Base-by-base conservation (phyloP, 2,113 vertebrate genomes). In the Phrynosoma blainvillii region DNA sequence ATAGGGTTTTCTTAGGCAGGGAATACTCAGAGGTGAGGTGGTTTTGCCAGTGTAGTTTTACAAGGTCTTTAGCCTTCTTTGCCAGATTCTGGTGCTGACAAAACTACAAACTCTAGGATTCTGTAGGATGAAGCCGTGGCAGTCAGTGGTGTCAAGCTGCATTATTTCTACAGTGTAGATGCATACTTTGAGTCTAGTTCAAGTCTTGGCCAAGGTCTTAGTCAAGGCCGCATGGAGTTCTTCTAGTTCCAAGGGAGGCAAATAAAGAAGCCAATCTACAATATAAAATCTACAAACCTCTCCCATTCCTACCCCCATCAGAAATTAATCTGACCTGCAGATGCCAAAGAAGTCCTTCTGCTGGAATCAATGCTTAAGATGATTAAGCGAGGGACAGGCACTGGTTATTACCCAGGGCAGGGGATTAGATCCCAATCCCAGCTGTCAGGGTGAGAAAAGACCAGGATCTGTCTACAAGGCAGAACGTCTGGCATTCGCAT, bases 391-490 rank as follows among this genome's bases (percentile, higher is more conserved):
- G 70, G 88, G 40, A 77, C 79, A 70, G 83, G 42, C 10, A 21
- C 71, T 70, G 81, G 62, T 84, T 70, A 78, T 84, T 88, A 83
- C 81, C 81, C 87, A 71, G 23, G 62, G 18, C 78, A 30, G 70
- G 12, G 59, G 88, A 86, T 42, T 82, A 70, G 70, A 77, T 81
- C 76, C 25, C 47, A 54, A 42, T 78, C 78, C 78, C 88, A 85
- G 88, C 78, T 82, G 78, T 85, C 54, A 14, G 23, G 40, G n/a
- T 23, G 42, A 27, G 79, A 59, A 59, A 18, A 70, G 77, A 80
- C 54, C 54, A 8, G 12, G 18, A 21, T 70, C 21, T 68, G 14
- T 68, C n/a, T 25, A 10, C 32, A 7, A 16, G 56, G 62, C 40
- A 36, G 16, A 30, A 42, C 7, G 23, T 30, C 7, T 73, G 10